Conservation (phyloP, 2,113 vertebrate species). For the Heterotis niloticus region DNA sequence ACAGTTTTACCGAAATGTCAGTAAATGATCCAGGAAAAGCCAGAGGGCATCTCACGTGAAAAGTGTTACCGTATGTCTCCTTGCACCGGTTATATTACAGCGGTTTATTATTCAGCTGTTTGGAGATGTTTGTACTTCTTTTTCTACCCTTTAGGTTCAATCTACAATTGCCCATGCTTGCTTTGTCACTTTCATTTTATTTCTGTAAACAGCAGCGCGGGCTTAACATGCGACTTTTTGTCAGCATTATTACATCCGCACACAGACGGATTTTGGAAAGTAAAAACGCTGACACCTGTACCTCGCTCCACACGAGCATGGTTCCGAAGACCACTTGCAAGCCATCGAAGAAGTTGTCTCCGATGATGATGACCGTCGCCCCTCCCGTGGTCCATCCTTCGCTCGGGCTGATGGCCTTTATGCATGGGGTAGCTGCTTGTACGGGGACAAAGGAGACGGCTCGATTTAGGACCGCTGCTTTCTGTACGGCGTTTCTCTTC, state of each 20-base stretch:
- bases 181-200: too few species aligned
- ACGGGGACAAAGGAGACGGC: background rate
- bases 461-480: too few species aligned
- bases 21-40: conserved; percentile 76
- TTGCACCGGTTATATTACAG: conserved; percentile 60
- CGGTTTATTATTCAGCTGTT: conserved; percentile 72
- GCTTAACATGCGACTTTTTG: too few species aligned
- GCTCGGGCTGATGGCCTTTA: conserved; percentile 61
- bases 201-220: too few species aligned
- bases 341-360: conserved; percentile 65
- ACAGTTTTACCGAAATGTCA: conserved; percentile 55
- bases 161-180: too few species aligned
- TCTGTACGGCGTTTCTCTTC: background rate
- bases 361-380: conserved; percentile 72
- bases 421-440: conserved; percentile 76
- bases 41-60: conserved; percentile 75
- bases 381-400: conserved; percentile 80
- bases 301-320: conserved; percentile 72
- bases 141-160: too few species aligned
- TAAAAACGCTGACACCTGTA: conserved; percentile 28
- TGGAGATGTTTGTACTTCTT: background rate
- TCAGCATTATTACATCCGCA: too few species aligned
- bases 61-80: conserved; percentile 80
- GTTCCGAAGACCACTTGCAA: conserved; percentile 81
- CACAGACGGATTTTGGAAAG: too few species aligned